Base-by-base conservation (phyloP, 1,140 invertebrate species). In the Mactra quadrangularis region DNA sequence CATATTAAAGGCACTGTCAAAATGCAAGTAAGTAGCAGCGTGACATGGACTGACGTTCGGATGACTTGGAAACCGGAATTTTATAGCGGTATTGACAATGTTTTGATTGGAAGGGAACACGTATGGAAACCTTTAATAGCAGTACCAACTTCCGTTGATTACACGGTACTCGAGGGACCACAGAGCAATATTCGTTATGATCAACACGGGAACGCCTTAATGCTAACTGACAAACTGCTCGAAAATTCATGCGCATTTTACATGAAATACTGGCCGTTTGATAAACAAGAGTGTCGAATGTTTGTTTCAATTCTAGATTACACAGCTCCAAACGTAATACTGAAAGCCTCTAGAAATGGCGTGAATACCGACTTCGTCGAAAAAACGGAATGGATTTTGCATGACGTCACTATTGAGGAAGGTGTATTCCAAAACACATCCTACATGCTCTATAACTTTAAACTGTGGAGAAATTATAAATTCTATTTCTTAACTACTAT, bases 201-300 rank as follows among this genome's bases (percentile, higher is more conserved):
- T 25, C 6, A 22, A 7, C 6, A 41, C 15, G 64, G 64, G 38
- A 4, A 11, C 27, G 64, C 64, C 7, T 7, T 9, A 17, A 27
- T 1, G 64, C 3, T 1, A 11, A 35, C 64, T 3, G 25, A 15
- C 3, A 47, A 50, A 47, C 45, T 47, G 22, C 19, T 47, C 6
- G 31, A 45, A 29, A 70, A 31, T 33, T 13, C 19, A 9, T 70
- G 64, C 33, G 47, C 4, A 4, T 70, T 70, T 52, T 29, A 72
- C n/a, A 31, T 72, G 50, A 72, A 55, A 57, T 72, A 55, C 22
- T 72, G 70, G 70, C 70, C 70, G 1, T 72, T 72, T 55, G 70
- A 72, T 55, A 72, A 72, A 55, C 70, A 72, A 38, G 15, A 22
- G 27, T 72, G 70, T 52, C 27, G 17, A 15, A 1, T 72, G 6